Conservation (phyloP, 2,113 vertebrate species). For the Callorhinus ursinus region DNA sequence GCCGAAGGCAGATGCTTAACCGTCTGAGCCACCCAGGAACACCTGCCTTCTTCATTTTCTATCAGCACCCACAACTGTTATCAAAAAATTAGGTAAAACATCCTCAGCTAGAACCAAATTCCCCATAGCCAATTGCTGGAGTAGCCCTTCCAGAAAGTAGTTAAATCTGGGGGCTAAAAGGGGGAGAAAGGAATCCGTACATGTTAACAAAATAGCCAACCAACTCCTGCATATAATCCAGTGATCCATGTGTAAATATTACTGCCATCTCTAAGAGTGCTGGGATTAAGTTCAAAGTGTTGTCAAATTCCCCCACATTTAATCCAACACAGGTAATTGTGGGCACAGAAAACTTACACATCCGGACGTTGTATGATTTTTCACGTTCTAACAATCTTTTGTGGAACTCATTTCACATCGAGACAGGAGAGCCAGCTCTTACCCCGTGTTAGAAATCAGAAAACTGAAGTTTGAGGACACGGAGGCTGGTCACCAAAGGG, state of each 20-base stretch:
- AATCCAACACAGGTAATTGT: not conserved
- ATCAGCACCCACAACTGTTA: not conserved
- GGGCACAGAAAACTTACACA: not conserved
- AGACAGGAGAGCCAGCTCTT: not conserved
- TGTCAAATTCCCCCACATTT: not conserved
- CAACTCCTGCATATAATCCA: not conserved
- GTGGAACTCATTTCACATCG: not conserved
- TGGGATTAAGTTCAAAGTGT: not conserved
- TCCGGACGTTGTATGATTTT: not conserved
- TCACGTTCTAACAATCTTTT: not conserved
- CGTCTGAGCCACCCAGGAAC: too few relatives aligned
- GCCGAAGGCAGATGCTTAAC: too few relatives aligned
- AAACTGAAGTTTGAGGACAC: not conserved
- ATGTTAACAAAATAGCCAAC: not conserved
- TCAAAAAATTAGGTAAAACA: not conserved
- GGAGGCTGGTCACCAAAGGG: not conserved
- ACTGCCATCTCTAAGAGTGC: not conserved
- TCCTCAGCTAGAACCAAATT: not conserved
- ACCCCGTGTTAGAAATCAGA: not conserved
- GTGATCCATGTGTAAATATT: not conserved
- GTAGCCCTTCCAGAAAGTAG: not conserved
- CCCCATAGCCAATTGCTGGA: not conserved
- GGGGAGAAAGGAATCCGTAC: not conserved
- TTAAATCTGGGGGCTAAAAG: not conserved
- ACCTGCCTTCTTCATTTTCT: not conserved